Percentiles rank a stretch among this genome's conserved stretches.
Evolutionary conservation across 92 coral and sea anemone genomes (phyloP).

Genomic region (Isaurus tuberculatus): DNA sequence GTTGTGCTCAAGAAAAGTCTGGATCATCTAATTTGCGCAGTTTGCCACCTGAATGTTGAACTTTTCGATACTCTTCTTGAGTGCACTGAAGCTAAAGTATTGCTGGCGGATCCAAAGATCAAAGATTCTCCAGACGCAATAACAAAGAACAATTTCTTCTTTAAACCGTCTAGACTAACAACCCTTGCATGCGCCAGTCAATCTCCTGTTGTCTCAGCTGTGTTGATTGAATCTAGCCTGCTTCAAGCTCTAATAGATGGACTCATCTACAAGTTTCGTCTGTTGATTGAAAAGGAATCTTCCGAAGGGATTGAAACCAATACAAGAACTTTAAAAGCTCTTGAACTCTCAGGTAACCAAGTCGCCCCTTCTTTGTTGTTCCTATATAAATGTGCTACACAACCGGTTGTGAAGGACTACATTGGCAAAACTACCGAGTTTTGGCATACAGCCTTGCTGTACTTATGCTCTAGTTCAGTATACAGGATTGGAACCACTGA

Average conservation of each 20-base stretch:
- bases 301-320: background rate
- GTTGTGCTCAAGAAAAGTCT: slow-evolving; percentile 81
- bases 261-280: slow-evolving; percentile 60
- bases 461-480: slow-evolving; percentile 62
- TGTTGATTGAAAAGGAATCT: slow-evolving; percentile 31
- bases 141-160: slow-evolving; percentile 47
- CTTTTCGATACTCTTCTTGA: slow-evolving; percentile 77
- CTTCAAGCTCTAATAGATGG: slow-evolving; percentile 66
- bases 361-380: slow-evolving; percentile 79
- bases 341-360: slow-evolving; percentile 41
- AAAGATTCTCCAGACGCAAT: slow-evolving; percentile 38
- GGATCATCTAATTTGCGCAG: slow-evolving; percentile 83
- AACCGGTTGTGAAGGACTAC: slow-evolving; percentile 81
- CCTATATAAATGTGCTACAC: slow-evolving; percentile 75
- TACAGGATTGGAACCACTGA: slow-evolving; percentile 51
- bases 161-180: slow-evolving; percentile 55
- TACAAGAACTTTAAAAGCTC: background rate
- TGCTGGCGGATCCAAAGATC: slow-evolving; percentile 49
- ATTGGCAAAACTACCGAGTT: slow-evolving; percentile 77
- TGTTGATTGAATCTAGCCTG: slow-evolving; percentile 79
- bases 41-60: slow-evolving; percentile 72
- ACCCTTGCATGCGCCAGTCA: slow-evolving; percentile 79
- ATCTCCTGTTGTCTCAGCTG: slow-evolving; percentile 61
- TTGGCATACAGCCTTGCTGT: slow-evolving; percentile 79
- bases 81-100: slow-evolving; percentile 66